Evolutionary conservation across 2,888 invertebrate genomes (phyloP).

Genomic region (Eledona agricola): DNA sequence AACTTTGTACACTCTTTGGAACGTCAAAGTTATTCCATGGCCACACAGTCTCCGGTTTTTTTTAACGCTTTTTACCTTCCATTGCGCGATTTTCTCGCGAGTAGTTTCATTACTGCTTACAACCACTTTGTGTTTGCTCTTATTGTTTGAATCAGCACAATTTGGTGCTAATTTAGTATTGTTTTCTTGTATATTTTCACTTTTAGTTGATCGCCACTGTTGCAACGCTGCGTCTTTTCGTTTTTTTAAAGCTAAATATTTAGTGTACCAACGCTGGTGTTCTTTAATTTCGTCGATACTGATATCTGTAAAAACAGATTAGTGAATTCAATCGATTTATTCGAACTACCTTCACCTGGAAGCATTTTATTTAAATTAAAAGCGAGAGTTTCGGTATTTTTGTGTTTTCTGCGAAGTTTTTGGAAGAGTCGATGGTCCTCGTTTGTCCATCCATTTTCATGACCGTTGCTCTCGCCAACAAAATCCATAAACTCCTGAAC

Average conservation of each 20-base stretch:
- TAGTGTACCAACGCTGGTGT: constrained; percentile 65
- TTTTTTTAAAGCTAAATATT: constrained; percentile 61
- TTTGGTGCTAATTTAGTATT: too few species aligned
- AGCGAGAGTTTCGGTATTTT: constrained; percentile 47
- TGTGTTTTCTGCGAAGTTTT: constrained; percentile 56
- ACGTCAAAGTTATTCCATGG: too few species aligned
- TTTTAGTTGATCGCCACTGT: constrained; percentile 58
- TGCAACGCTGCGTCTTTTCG: constrained; percentile 61
- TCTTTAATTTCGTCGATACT: constrained; percentile 58
- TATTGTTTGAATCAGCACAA: too few species aligned
- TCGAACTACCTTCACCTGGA: constrained; percentile 50
- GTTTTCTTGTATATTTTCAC: constrained; percentile 38
- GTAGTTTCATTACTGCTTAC: too few species aligned
- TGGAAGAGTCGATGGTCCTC: constrained; percentile 68
- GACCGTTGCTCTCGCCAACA: constrained; percentile 63
- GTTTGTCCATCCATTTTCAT: constrained; percentile 68
- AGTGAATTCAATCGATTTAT: constrained; percentile 9
- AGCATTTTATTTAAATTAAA: constrained; percentile 50
- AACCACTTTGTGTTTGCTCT: too few species aligned
- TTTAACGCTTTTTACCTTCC: constrained; percentile 52
- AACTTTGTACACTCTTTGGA: too few species aligned
- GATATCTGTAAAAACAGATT: constrained; percentile 51
- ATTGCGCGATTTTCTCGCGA: constrained; percentile 49
- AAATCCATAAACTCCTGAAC: constrained; percentile 67
- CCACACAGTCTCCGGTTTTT: too few species aligned